Evolutionary conservation across 2,797 vertebrate genomes (phyloP).

Genomic region (Ispidina picta): DNA sequence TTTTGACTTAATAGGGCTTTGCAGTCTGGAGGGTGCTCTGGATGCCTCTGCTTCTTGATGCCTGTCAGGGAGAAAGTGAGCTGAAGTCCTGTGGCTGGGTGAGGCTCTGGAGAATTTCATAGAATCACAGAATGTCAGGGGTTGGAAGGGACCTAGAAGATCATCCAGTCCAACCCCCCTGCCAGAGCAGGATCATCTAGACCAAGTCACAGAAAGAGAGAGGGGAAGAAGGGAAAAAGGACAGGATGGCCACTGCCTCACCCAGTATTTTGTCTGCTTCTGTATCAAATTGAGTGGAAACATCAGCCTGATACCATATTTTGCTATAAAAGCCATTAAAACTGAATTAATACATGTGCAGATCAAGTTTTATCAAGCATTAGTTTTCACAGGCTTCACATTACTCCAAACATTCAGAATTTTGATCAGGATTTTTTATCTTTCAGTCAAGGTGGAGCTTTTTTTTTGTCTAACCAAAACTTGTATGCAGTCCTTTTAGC

Average conservation of each 20-base stretch:
- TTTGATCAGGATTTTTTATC: neutral
- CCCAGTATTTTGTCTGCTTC: neutral
- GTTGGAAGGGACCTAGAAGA: too few species aligned
- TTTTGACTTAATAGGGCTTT: neutral
- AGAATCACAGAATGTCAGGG: too few species aligned
- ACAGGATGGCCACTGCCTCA: neutral
- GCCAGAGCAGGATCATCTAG: too few species aligned
- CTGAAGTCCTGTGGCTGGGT: accelerated
- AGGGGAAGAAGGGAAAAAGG: neutral
- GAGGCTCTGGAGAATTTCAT: neutral
- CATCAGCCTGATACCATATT: neutral
- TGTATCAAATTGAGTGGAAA: neutral
- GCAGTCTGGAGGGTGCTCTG: neutral
- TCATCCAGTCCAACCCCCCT: too few species aligned
- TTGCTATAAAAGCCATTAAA: neutral
- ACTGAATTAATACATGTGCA: neutral
- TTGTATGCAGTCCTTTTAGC: neutral
- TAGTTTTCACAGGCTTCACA: neutral
- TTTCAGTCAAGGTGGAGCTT: neutral
- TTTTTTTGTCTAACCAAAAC: neutral
- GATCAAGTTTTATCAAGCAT: neutral
- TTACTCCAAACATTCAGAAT: neutral
- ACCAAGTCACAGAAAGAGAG: neutral
- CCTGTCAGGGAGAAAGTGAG: accelerated
- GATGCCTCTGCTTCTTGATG: neutral